Evolutionary conservation across 64 coral and sea anemone genomes (phyloP), one percentile per base, ranked within the genome.

Genomic region (Dendronephthya gigantea): DNA sequence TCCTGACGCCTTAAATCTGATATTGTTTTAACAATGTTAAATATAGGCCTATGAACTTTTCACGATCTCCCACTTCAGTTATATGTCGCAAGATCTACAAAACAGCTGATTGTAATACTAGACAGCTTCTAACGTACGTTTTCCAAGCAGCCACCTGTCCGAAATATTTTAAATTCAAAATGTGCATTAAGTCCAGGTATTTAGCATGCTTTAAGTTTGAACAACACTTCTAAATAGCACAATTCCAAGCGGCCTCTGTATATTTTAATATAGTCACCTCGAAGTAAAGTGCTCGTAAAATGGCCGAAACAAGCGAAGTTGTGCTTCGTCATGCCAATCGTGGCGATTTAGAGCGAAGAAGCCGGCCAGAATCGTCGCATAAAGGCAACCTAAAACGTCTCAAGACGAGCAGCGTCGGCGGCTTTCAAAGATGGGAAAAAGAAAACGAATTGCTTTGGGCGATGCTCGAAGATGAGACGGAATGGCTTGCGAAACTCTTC

Each of bases 391-490:
- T 79, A 33, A 79, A 79, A 79, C 14, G 72, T 33, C 72, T 79
- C 2, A 79, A 79, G 37, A 79, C 72, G 9, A 79, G 72, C 72
- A 79, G 72, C 29, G 72, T 79, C 36, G 72, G 72, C 19, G 72
- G 72, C 15, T 79, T 79, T 79, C 72, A 79, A 79, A 34, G 72
- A 79, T 79, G 72, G 72, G 72, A 79, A 79, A 79, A 79, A 79
- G 72, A 79, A 33, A 79, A 79, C 7, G 72, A 79, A 7, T 39
- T 79, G 16, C 32, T 79, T 33, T 79, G 72, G 72, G 72, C 72
- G 7, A 79, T 79, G 72, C 36, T 79, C 13, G 72, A 79, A 79
- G 72, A 79, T 29, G 72, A 79, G 36, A 79, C 72, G 4, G 72
- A 79, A 39, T 79, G 72, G 72, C 36, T 79, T 4, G 72, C 19